Conservation (phyloP, 2,797 vertebrate genomes). For the Macropus fuliginosus region DNA sequence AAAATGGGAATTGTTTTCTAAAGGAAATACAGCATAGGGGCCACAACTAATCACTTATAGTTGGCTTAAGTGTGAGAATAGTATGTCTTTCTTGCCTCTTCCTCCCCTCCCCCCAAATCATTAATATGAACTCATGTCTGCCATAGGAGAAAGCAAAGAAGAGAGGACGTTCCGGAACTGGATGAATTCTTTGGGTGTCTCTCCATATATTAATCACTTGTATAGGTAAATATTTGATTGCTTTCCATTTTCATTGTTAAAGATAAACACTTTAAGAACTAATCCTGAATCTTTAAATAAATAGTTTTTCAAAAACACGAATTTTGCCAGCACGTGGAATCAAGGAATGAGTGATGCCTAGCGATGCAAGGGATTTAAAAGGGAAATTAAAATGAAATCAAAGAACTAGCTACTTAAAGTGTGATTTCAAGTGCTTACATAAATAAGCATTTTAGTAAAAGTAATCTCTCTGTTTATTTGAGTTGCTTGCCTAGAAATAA, state of each 20-base stretch:
- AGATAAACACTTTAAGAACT: conserved; percentile 24
- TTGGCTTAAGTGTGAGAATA: conserved; percentile 1
- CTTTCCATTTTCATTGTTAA: not conserved
- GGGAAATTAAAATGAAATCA: conserved; percentile 47
- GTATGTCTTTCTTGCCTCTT: conserved; percentile 22
- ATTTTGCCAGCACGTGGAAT: conserved; percentile 30
- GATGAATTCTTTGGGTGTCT: conserved; percentile 98
- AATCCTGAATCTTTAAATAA: conserved; percentile 30
- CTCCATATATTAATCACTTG: conserved; percentile 94
- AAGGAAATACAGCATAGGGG: conserved; percentile 48
- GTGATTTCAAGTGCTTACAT: conserved; percentile 30
- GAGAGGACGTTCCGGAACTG: conserved; percentile 98
- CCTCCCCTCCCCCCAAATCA: conserved; percentile 53
- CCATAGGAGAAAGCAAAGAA: conserved; percentile 93
- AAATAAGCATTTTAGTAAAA: conserved; percentile 36
- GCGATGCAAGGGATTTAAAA: conserved; percentile 28
- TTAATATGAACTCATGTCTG: conserved; percentile 70
- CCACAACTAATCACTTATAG: conserved; percentile 33
- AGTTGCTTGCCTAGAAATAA: conserved; percentile 52
- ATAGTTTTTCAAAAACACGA: conserved; percentile 50
- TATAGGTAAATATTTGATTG: conserved; percentile 89
- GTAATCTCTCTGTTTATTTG: conserved; percentile 15
- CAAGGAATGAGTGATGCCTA: conserved; percentile 36
- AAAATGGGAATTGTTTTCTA: not conserved
- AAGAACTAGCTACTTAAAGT: not conserved